Base-by-base conservation (phyloP, 23 tunicate species). In the Trididemnum nubilum region DNA sequence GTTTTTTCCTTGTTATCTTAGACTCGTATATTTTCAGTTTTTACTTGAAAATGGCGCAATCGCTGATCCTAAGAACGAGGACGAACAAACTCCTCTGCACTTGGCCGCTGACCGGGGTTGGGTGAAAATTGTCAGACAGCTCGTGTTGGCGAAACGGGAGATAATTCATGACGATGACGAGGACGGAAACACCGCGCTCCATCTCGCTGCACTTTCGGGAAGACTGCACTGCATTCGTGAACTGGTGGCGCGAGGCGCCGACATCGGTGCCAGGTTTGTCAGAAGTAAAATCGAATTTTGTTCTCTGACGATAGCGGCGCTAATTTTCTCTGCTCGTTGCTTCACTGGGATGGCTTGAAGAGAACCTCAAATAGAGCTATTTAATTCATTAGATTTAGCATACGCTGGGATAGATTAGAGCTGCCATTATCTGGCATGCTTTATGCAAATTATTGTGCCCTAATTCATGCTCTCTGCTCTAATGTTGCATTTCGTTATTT, bases 11-110 rank as follows among this genome's bases (percentile, higher is more conserved):
- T n/a, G n/a, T n/a, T n/a, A n/a, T n/a, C n/a, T n/a, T n/a, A n/a
- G n/a, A n/a, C n/a, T 44, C 15, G 54, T 44, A 44, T 44, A 61
- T 24, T n/a, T 61, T 12, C 57, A 92, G 97, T 71, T 87, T 27
- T 51, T 93, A 29, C 73, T 93, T 44, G 93, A 93, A 26, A 67
- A 82, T 28, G 87, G 83, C 44, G 92, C 92, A 2, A 38, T 58
- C 15, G 59, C 77, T 24, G 96, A 90, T 40, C 59, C 59, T 28
- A 95, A 95, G 83, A 95, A 95, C 71, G 99, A 95, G 44, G 99
- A 89, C 31, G 99, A 95, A 73, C 96, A 95, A 86, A 95, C 99
- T 58, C 96, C 99, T 0, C 71, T 95, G 54, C 99, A 95, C 58
- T 84, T 89, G 23, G 99, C 99, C 34, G 96, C 99, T 0, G 83